Percentiles rank a stretch among this genome's conserved stretches.
phyloP scores from a whole-genome alignment of 2,888 invertebrate species.

The Drosophila meridiana region DNA sequence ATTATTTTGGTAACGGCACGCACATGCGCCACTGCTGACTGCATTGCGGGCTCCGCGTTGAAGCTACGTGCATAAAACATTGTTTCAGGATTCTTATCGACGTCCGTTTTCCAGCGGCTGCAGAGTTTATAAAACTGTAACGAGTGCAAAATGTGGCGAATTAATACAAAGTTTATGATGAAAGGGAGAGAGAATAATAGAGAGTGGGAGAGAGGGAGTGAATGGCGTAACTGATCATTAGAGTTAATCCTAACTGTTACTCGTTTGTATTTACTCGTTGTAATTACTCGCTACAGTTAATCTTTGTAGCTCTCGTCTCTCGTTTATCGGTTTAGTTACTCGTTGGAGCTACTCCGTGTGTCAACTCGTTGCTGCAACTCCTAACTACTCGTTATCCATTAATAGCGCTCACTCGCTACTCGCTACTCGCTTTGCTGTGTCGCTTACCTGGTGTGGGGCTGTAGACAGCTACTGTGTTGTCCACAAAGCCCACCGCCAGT shows the following conservation, averaged over 20 bases:
- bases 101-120: constrained; percentile 89
- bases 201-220: not conserved
- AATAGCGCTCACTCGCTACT: not conserved
- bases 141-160: constrained; percentile 8
- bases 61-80: constrained; percentile 87
- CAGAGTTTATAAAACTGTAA: constrained; percentile 93
- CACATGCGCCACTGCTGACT: constrained; percentile 85
- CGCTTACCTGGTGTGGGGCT: constrained; percentile 83
- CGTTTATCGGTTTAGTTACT: not conserved
- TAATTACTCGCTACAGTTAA: not conserved
- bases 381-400: too few relatives aligned
- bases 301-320: too few relatives aligned
- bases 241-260: not conserved
- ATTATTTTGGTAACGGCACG: constrained; percentile 87
- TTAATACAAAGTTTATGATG: not conserved
- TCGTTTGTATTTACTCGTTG: not conserved
- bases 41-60: constrained; percentile 86
- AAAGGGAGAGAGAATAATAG: not conserved
- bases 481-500: constrained; percentile 94
- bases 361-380: not conserved
- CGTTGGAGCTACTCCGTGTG: not conserved
- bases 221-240: not conserved
- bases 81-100: constrained; percentile 89
- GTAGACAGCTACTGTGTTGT: constrained; percentile 94
- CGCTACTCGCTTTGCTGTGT: not conserved